Evolutionary conservation across 2,888 invertebrate species (phyloP), one percentile per base, ranked within the genome.

Genomic region (Eupithecia inturbata): DNA sequence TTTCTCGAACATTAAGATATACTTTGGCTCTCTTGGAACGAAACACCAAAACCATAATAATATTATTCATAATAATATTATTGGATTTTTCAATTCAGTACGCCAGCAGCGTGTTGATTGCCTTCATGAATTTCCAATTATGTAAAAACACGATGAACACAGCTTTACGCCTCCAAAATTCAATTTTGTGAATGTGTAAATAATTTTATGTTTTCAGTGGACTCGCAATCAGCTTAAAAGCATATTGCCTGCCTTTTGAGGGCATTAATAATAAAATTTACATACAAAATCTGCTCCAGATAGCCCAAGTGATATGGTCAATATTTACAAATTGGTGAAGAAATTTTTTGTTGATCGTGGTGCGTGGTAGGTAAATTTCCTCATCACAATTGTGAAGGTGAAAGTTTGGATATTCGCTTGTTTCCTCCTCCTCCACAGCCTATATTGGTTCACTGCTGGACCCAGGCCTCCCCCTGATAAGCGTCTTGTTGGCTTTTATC

Each of bases 171-270:
- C 39, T 6, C 12, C 22, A 70, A 70, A 63, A 73, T 67, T 67
- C 26, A 49, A 70, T 66, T 70, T 70, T 19, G 53, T 49, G 62
- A 62, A 70, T 49, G 67, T 62, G 67, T 72, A 71, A 71, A 68
- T 71, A 68, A 71, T 71, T 71, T 74, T 68, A 60, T 6, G 19
- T 67, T 28, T 16, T 60, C 64, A 31, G 45, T 74, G 71, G 68
- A 71, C 66, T 68, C 33, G 71, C 74, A 68, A 71, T 71, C 71
- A 66, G 64, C 74, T 60, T 71, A 66, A 68, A 57, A 68, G 64
- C 68, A 62, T 71, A 71, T 45, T 57, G 68, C 63, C 33, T 45
- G 66, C 45, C 60, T 67, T 49, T 10, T 33, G 66, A 53, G 26
- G 60, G 62, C 53, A 49, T 74, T 68, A 33, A 10, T 67, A 33